A percentile compares a stretch with the other conserved stretches of the same genome.
Evolutionary conservation across 2,797 vertebrate genomes (phyloP).

Genomic region (Macroramphosus scolopax): DNA sequence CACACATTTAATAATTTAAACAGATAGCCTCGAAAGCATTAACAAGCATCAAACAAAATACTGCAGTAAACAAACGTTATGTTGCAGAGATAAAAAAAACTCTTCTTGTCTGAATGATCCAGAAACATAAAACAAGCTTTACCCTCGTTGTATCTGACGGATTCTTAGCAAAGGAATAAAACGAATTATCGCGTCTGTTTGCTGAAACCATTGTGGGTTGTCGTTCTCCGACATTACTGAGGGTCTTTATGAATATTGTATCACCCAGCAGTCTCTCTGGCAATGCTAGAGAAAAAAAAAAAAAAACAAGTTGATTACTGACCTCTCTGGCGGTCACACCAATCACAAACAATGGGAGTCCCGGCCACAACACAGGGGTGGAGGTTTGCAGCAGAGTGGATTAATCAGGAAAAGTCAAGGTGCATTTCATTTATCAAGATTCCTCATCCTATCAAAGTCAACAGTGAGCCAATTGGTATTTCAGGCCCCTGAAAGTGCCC

Average conservation of each 20-base stretch:
- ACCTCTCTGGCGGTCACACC: slow-evolving; percentile 60
- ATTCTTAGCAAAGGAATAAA: slow-evolving; percentile 9
- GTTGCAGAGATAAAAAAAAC: slow-evolving; percentile 9
- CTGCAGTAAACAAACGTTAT: slow-evolving; percentile 13
- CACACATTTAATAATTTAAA: slow-evolving; percentile 35
- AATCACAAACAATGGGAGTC: slow-evolving; percentile 40
- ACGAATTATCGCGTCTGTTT: slow-evolving; percentile 3
- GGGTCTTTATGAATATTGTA: slow-evolving; percentile 22
- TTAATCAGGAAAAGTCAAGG: slow-evolving; percentile 74
- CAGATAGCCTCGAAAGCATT: slow-evolving; percentile 6
- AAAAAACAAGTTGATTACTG: slow-evolving; percentile 29
- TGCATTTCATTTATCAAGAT: slow-evolving; percentile 70
- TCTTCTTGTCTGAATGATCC: slow-evolving; percentile 1
- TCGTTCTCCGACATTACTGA: slow-evolving; percentile 22
- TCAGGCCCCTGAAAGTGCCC: slow-evolving; percentile 53
- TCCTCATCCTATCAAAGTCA: slow-evolving; percentile 61
- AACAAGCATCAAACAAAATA: background rate
- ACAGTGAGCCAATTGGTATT: slow-evolving; percentile 60
- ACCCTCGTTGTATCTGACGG: background rate
- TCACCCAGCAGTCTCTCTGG: slow-evolving; percentile 18
- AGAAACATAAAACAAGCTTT: slow-evolving; percentile 2
- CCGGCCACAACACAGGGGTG: slow-evolving; percentile 45
- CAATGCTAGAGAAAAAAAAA: slow-evolving; percentile 20
- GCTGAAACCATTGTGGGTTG: too few species aligned
- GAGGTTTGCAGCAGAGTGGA: slow-evolving; percentile 55